Evolutionary conservation across 1,140 invertebrate genomes (phyloP).

Genomic region (Papilio aristodemus): DNA sequence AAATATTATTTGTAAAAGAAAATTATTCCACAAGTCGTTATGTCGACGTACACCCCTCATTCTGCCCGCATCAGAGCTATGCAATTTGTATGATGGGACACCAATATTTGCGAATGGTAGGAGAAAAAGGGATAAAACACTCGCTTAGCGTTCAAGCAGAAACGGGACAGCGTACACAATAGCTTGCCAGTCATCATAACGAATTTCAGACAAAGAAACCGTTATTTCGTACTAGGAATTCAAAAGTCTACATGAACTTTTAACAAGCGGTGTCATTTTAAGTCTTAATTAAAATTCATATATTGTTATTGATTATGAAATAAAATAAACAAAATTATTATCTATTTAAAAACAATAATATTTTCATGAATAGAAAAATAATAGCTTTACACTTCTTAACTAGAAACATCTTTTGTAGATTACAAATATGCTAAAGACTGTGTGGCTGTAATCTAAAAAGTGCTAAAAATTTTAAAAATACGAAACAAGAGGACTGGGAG

Average conservation of each 20-base stretch:
- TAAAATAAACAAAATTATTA: background rate
- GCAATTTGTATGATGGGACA: conserved; percentile 19
- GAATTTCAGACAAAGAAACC: conserved; percentile 20
- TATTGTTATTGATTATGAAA: background rate
- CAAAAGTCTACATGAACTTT: background rate
- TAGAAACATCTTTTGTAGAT: too few relatives aligned
- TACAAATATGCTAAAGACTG: too few relatives aligned
- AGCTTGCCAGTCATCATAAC: background rate
- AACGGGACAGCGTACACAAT: background rate
- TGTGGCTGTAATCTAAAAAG: too few relatives aligned
- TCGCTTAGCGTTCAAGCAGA: background rate
- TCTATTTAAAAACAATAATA: too few relatives aligned
- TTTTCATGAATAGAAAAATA: too few relatives aligned
- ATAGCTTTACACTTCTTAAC: too few relatives aligned
- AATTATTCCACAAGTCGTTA: background rate
- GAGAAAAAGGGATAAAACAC: background rate
- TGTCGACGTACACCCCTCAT: background rate
- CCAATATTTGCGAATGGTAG: conserved; percentile 11
- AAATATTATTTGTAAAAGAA: background rate
- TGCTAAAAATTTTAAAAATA: too few relatives aligned
- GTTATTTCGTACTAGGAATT: conserved; percentile 16
- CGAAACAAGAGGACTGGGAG: too few relatives aligned
- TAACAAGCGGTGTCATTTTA: background rate
- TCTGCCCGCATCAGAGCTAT: conserved; percentile 15
- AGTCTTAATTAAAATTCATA: background rate